Conservation (phyloP, 2,888 invertebrate genomes). For the Corbicula japonica region DNA sequence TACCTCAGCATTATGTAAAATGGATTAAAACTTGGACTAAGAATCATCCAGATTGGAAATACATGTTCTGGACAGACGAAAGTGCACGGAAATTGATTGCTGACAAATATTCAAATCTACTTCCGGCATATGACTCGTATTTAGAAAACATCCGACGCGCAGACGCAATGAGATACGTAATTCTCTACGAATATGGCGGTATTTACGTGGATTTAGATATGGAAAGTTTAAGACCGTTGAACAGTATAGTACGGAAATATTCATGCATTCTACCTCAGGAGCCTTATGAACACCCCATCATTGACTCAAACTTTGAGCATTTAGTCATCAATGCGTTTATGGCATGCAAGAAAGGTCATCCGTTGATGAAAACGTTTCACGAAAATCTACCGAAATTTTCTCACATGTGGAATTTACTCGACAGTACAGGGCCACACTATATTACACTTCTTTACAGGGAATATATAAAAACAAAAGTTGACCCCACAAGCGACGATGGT, state of each 20-base stretch:
- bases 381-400: slow-evolving; percentile 75
- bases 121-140: slow-evolving; percentile 79
- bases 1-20: slow-evolving; percentile 74
- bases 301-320: slow-evolving; percentile 79
- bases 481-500: slow-evolving; percentile 48
- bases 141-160: slow-evolving; percentile 79
- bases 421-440: slow-evolving; percentile 83
- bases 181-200: slow-evolving; percentile 84
- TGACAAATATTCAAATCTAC: slow-evolving; percentile 76
- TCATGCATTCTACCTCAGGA: slow-evolving; percentile 81
- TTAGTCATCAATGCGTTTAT: slow-evolving; percentile 82
- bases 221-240: slow-evolving; percentile 79
- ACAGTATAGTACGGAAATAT: slow-evolving; percentile 73
- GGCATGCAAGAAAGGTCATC: slow-evolving; percentile 78
- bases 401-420: slow-evolving; percentile 80
- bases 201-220: slow-evolving; percentile 84
- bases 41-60: slow-evolving; percentile 83
- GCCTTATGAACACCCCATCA: slow-evolving; percentile 80
- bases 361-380: slow-evolving; percentile 79
- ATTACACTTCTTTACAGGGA: slow-evolving; percentile 72
- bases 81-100: slow-evolving; percentile 79
- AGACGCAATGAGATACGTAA: slow-evolving; percentile 83
- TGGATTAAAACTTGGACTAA: slow-evolving; percentile 82
- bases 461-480: slow-evolving; percentile 56
- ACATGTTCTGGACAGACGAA: slow-evolving; percentile 85